Base-by-base conservation (phyloP, 2,888 invertebrate genomes). In the Deroplatys truncata region DNA sequence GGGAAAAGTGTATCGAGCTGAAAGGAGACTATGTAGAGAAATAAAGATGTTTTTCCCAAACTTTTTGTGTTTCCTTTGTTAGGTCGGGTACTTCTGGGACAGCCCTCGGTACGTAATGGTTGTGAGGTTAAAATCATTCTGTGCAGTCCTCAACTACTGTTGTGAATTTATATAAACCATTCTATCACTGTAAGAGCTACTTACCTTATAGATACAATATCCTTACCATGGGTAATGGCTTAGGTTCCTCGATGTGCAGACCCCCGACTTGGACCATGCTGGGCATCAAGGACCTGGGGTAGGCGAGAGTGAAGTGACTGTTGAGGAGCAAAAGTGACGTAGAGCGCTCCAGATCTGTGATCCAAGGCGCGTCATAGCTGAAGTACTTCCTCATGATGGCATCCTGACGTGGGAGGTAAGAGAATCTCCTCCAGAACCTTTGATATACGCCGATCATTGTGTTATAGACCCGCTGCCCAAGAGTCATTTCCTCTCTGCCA, bases 381-480 rank as follows among this genome's bases (percentile, higher is more conserved):
- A 90, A 90, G 72, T 88, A 28, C 49, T 89, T 85, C 56, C 83
- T 84, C 89, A 90, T 86, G 15, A 90, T 28, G 2, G 20, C 49
- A 13, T 90, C 87, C 83, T 89, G 89, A 29, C 31, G 29, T 15
- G 90, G 90, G 1, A 89, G 20, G n/a, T 82, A 88, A 16, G 56
- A 88, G 8, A 86, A 82, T 25, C 84, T 43, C 28, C 87, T 31
- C 8, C 84, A 84, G 20, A 89, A 13, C 9, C 72, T 89, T 15
- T 15, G 28, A 1, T 86, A 56, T 7, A 84, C 10, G 25, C 84
- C 82, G 13, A 85, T 15, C n/a, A 93, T 93, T 0, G 94, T 92
- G 91, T 96, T 96, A 35, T 93, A 92, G 0, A 95, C 56, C 43
- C 95, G 92, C 35, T 93, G 91, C 0, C 91, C 83, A 35, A 95